phyloP scores from a whole-genome alignment of 2,797 vertebrate genomes.

The Pogoniulus pusillus region DNA sequence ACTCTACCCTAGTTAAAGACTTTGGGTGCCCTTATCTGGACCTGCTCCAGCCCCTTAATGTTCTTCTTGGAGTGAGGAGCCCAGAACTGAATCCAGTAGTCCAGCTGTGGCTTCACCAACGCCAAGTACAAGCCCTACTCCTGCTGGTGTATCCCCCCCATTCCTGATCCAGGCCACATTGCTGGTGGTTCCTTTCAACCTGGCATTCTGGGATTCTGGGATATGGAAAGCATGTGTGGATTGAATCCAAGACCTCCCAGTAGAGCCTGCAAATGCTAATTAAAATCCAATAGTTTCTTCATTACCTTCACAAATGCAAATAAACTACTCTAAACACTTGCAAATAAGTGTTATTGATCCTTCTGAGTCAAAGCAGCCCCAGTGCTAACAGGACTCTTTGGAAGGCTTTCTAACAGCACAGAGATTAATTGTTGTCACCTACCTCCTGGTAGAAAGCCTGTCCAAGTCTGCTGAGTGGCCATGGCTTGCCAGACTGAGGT shows the following conservation, averaged over 20 bases:
- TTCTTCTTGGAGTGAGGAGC: too few species aligned
- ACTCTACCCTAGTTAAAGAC: too few species aligned
- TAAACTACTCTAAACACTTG: neutral
- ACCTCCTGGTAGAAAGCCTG: neutral
- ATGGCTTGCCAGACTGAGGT: neutral
- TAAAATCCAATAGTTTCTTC: slow-evolving; percentile 26
- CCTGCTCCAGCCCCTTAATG: too few species aligned
- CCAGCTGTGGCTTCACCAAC: too few species aligned
- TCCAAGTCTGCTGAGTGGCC: neutral
- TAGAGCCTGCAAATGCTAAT: neutral
- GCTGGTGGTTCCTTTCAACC: too few species aligned
- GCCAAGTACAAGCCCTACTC: too few species aligned
- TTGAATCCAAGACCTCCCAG: neutral
- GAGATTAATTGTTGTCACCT: neutral
- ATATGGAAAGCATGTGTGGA: neutral
- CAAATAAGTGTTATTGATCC: slow-evolving; percentile 9
- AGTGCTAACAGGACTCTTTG: neutral
- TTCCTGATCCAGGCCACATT: too few species aligned
- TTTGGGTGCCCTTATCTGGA: too few species aligned
- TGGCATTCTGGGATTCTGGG: too few species aligned
- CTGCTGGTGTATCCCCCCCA: too few species aligned
- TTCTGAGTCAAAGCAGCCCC: neutral
- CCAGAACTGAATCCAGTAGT: too few species aligned
- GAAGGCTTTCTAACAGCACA: neutral
- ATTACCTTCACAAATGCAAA: slow-evolving; percentile 4